Evolutionary conservation across 2,888 invertebrate species (phyloP).

Genomic region (Drosophila hamatofila): DNA sequence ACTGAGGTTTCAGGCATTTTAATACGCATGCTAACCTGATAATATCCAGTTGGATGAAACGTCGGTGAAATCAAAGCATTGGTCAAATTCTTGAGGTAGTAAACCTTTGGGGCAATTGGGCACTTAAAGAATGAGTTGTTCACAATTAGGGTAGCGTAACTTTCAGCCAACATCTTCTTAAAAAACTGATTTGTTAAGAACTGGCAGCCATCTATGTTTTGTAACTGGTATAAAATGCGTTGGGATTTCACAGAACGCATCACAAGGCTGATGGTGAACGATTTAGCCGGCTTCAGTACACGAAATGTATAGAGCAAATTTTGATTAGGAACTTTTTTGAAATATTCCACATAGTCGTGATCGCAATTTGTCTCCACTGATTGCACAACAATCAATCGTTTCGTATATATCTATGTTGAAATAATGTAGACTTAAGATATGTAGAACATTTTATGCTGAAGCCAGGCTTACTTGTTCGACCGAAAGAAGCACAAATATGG

Average conservation of each 20-base stretch:
- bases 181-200: conserved; percentile 41
- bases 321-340: conserved; percentile 6
- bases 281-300: conserved; percentile 7
- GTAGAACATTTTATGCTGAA: too few species aligned
- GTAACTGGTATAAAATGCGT: conserved; percentile 23
- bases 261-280: conserved; percentile 18
- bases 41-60: conserved; percentile 38
- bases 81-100: conserved; percentile 34
- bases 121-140: conserved; percentile 31
- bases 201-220: conserved; percentile 38
- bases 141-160: conserved; percentile 16
- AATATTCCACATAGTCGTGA: conserved; percentile 38
- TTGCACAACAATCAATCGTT: conserved; percentile 10
- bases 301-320: conserved; percentile 25
- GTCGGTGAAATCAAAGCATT: neutral
- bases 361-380: conserved; percentile 36
- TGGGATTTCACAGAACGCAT: conserved; percentile 16
- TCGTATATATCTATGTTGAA: neutral
- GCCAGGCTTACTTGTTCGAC: conserved; percentile 4
- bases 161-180: conserved; percentile 13
- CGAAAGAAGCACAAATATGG: neutral
- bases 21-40: conserved; percentile 1
- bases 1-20: conserved; percentile 1
- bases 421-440: neutral
- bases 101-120: conserved; percentile 37